Evolutionary conservation across 2,888 invertebrate species (phyloP).

Genomic region (Protodeltote pygarga): DNA sequence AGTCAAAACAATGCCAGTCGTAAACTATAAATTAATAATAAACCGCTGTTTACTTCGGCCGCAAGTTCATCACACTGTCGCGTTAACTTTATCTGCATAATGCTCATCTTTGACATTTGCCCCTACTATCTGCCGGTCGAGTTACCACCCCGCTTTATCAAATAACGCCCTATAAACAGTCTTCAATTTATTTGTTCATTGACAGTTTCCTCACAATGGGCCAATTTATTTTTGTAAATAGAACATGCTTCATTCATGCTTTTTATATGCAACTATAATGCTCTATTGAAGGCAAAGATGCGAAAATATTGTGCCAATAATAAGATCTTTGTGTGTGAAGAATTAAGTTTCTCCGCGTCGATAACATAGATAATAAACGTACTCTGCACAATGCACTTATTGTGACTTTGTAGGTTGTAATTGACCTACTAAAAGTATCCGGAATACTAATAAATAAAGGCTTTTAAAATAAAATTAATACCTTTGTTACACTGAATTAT

Average conservation of each 20-base stretch:
- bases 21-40: conserved; percentile 59
- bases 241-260: conserved; percentile 46
- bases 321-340: conserved; percentile 33
- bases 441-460: not conserved
- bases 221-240: conserved; percentile 58
- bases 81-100: conserved; percentile 70
- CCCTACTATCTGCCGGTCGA: conserved; percentile 69
- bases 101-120: conserved; percentile 79
- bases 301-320: conserved; percentile 39
- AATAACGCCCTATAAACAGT: conserved; percentile 67
- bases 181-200: conserved; percentile 74
- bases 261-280: conserved; percentile 39
- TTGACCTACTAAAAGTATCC: conserved; percentile 1
- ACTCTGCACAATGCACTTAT: conserved; percentile 34
- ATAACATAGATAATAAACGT: conserved; percentile 19
- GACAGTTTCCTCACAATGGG: conserved; percentile 59
- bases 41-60: conserved; percentile 66
- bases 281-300: conserved; percentile 41
- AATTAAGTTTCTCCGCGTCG: conserved; percentile 22
- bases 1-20: conserved; percentile 51
- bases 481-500: too few species aligned
- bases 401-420: conserved; percentile 25
- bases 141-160: conserved; percentile 80
- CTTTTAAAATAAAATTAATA: too few species aligned
- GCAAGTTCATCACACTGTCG: conserved; percentile 79